Conservation (phyloP, 1,140 invertebrate species). For the Plodia interpunctella region DNA sequence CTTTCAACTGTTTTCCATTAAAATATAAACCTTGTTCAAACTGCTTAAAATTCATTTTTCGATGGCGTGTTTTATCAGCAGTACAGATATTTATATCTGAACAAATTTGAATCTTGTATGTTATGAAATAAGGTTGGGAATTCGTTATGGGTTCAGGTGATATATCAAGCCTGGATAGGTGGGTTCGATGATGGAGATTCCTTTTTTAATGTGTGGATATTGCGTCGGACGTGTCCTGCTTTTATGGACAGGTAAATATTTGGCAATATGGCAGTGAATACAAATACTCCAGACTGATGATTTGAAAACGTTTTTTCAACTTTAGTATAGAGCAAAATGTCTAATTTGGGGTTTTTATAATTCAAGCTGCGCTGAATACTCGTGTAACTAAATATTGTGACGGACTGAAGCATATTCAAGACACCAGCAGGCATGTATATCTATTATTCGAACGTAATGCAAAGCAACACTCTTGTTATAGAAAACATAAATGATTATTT, state of each 20-base stretch:
- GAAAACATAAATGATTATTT: too few species aligned
- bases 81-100: not conserved
- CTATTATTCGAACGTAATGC: too few species aligned
- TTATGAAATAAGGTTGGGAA: slow-evolving; percentile 14
- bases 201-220: slow-evolving; percentile 51
- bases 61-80: not conserved
- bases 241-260: slow-evolving; percentile 47
- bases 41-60: slow-evolving; percentile 8
- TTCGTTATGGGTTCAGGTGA: slow-evolving; percentile 11
- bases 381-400: too few species aligned
- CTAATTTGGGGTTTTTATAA: too few species aligned
- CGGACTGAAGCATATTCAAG: too few species aligned
- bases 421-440: too few species aligned
- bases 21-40: slow-evolving; percentile 4
- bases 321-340: too few species aligned
- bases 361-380: too few species aligned
- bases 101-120: slow-evolving; percentile 27
- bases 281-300: not conserved
- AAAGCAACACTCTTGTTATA: too few species aligned
- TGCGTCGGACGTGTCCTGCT: slow-evolving; percentile 36
- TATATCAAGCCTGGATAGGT: slow-evolving; percentile 32
- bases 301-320: too few species aligned
- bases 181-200: slow-evolving; percentile 39
- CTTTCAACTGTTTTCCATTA: slow-evolving; percentile 12
- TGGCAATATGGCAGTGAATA: slow-evolving; percentile 14